Percentiles rank a stretch among this genome's conserved stretches.
Conservation (phyloP, 2,797 vertebrate genomes). For the Lagothrix lagotricha region DNA sequence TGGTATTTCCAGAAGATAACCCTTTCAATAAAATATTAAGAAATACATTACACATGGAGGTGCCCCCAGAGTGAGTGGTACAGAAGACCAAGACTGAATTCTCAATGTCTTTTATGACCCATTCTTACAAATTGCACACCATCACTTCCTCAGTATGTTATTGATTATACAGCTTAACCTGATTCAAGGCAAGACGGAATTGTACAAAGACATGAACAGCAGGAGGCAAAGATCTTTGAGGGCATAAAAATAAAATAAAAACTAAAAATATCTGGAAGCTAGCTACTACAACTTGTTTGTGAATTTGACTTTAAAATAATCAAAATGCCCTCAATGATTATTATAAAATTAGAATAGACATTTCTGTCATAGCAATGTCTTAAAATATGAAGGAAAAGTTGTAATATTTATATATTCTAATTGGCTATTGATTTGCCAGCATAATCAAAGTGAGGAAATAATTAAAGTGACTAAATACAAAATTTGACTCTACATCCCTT, state of each 20-base stretch:
- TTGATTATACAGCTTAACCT: background rate
- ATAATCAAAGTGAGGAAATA: background rate
- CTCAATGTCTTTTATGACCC: background rate
- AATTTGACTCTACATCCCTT: background rate
- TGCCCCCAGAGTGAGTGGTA: background rate
- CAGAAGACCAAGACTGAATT: background rate
- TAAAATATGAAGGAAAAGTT: background rate
- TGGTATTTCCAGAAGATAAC: background rate
- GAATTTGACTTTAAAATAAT: conserved; percentile 13
- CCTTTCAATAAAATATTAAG: background rate
- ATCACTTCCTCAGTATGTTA: background rate
- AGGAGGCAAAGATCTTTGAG: background rate
- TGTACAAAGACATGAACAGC: background rate
- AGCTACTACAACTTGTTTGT: background rate
- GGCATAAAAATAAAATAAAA: background rate
- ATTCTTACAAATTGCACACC: background rate
- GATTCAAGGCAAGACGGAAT: background rate
- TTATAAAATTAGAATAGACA: background rate
- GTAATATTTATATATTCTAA: background rate
- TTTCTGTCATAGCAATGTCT: background rate
- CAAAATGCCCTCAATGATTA: background rate
- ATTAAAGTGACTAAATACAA: conserved; percentile 21
- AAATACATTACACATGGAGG: background rate
- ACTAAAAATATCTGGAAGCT: background rate
- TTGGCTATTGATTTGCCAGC: background rate